phyloP scores from a whole-genome alignment of 2,113 vertebrate genomes.

The Actenoides hombroni region DNA sequence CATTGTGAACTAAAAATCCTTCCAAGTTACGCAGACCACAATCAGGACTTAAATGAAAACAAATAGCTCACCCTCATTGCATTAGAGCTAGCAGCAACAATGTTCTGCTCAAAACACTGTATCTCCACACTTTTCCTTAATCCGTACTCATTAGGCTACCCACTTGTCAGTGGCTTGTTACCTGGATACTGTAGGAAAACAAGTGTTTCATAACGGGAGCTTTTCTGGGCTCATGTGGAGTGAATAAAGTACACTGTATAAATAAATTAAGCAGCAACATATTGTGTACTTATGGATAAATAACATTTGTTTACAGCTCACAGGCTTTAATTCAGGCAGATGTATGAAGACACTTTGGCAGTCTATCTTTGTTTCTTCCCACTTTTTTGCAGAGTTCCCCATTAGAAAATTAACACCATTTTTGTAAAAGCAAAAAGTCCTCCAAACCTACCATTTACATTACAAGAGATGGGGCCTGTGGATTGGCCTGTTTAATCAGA shows the following conservation, averaged over 20 bases:
- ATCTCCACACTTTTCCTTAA: neutral
- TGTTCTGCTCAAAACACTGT: neutral
- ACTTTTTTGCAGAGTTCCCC: neutral
- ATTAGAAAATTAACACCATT: neutral
- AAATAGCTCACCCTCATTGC: neutral
- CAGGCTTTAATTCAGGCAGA: neutral
- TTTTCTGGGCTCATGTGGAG: neutral
- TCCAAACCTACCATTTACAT: neutral
- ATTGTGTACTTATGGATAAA: neutral
- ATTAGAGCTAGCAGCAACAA: neutral
- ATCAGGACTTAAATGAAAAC: neutral
- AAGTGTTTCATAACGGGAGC: neutral
- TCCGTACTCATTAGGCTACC: neutral
- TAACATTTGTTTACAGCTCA: neutral
- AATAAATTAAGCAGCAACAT: conserved; percentile 8
- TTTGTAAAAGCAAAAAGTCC: neutral
- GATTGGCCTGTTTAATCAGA: neutral
- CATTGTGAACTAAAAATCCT: neutral
- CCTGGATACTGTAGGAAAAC: neutral
- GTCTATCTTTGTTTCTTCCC: neutral
- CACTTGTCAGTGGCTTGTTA: neutral
- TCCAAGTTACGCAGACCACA: neutral
- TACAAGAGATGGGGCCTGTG: neutral
- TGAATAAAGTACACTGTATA: neutral
- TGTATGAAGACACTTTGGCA: neutral